Conservation (phyloP, 2,888 invertebrate species). For the Folsomia manolachei region DNA sequence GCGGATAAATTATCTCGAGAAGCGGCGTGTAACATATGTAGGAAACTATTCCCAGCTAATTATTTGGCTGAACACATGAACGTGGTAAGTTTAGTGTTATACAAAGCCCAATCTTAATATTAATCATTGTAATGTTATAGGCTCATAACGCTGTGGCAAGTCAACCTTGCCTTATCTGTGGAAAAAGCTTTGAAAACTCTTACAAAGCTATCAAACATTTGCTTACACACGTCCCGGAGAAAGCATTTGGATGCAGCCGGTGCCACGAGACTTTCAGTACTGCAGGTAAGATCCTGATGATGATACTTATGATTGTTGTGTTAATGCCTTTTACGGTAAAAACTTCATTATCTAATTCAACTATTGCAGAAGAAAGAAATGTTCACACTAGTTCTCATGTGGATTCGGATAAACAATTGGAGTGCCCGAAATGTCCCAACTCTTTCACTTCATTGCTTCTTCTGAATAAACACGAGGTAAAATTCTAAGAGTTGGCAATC, state of each 20-base stretch:
- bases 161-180: conserved; percentile 24
- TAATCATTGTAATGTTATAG: too few relatives aligned
- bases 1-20: conserved; percentile 11
- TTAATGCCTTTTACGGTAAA: not conserved
- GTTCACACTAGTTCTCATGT: conserved; percentile 14
- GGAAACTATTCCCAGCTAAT: not conserved
- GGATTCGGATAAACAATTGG: conserved; percentile 16
- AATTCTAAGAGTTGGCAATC: too few relatives aligned
- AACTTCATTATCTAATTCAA: not conserved
- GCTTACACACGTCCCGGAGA: conserved; percentile 24
- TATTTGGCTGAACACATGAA: conserved; percentile 20
- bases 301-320: too few relatives aligned
- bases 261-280: conserved; percentile 25
- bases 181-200: conserved; percentile 12
- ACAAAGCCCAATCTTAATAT: too few relatives aligned
- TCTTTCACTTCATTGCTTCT: conserved; percentile 23
- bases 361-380: conserved; percentile 20
- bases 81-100: too few relatives aligned
- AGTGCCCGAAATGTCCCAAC: conserved; percentile 22
- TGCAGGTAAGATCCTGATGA: conserved; percentile 1
- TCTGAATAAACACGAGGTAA: conserved; percentile 25
- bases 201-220: conserved; percentile 19
- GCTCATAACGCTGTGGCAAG: conserved; percentile 13
- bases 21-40: conserved; percentile 6
- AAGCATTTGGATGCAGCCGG: conserved; percentile 20